Percentiles rank a stretch among this genome's conserved stretches.
Conservation (phyloP, 2,888 invertebrate genomes). For the Drosophila robusta region DNA sequence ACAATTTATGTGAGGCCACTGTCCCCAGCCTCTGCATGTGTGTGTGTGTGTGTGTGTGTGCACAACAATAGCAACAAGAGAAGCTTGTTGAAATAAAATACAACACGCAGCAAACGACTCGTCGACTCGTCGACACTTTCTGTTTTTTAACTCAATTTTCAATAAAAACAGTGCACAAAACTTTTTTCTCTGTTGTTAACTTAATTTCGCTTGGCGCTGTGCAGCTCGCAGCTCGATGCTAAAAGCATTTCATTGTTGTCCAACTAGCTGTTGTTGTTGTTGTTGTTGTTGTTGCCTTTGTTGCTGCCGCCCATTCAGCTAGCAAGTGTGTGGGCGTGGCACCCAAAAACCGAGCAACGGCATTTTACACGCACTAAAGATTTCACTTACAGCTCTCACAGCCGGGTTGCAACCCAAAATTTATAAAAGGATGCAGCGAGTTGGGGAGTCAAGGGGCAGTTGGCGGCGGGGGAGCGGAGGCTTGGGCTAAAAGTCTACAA, state of each 20-base stretch:
- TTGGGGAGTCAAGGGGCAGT: background rate
- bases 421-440: background rate
- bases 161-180: constrained; percentile 76
- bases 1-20: constrained; percentile 19
- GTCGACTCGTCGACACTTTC: constrained; percentile 72
- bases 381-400: constrained; percentile 61
- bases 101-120: constrained; percentile 57
- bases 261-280: constrained; percentile 68
- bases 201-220: constrained; percentile 69
- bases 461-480: background rate
- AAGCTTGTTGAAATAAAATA: constrained; percentile 47
- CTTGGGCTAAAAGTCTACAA: constrained; percentile 51
- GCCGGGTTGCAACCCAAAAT: constrained; percentile 2
- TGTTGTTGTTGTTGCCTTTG: constrained; percentile 35
- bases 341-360: constrained; percentile 67
- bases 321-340: constrained; percentile 60
- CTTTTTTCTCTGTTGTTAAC: constrained; percentile 74
- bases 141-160: constrained; percentile 80
- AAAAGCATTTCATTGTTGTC: constrained; percentile 80
- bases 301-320: constrained; percentile 5
- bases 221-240: constrained; percentile 61
- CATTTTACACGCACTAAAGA: constrained; percentile 78
- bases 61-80: constrained; percentile 36
- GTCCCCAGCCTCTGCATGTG: background rate
- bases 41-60: constrained; percentile 13